Conservation (phyloP, 2,888 invertebrate genomes). For the Aelia acuminata region DNA sequence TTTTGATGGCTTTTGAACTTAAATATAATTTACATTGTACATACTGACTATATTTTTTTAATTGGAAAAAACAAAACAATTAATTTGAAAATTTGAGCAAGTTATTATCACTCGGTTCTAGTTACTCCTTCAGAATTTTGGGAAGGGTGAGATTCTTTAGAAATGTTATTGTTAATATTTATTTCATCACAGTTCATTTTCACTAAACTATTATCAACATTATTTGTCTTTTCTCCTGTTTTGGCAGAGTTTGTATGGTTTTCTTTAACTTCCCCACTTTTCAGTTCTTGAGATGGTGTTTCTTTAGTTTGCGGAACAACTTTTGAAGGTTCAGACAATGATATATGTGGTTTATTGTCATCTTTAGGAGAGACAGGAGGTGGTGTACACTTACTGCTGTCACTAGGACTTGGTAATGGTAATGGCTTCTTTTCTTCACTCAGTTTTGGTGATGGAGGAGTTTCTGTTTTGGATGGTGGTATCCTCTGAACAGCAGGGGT, state of each 20-base stretch:
- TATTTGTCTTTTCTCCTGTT: slow-evolving; percentile 8
- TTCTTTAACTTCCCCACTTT: slow-evolving; percentile 35
- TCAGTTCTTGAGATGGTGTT: neutral
- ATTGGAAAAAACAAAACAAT: neutral
- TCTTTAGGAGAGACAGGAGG: slow-evolving; percentile 50
- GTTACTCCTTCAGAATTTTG: slow-evolving; percentile 53
- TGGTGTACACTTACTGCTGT: slow-evolving; percentile 42
- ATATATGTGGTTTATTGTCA: neutral
- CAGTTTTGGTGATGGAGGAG: slow-evolving; percentile 42
- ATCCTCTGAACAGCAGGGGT: slow-evolving; percentile 66
- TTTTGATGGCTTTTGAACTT: slow-evolving; percentile 30
- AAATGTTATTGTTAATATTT: slow-evolving; percentile 58
- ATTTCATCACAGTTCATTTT: slow-evolving; percentile 57
- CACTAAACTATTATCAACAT: slow-evolving; percentile 52
- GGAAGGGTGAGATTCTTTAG: slow-evolving; percentile 58
- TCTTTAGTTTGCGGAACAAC: neutral
- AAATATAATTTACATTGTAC: slow-evolving; percentile 27
- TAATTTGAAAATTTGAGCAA: slow-evolving; percentile 45
- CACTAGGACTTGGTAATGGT: slow-evolving; percentile 21
- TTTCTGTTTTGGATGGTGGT: slow-evolving; percentile 64
- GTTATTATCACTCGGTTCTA: slow-evolving; percentile 41
- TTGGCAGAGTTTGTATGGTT: slow-evolving; percentile 29
- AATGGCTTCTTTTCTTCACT: slow-evolving; percentile 52
- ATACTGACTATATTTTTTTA: slow-evolving; percentile 39
- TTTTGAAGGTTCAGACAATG: slow-evolving; percentile 34